Percentiles rank a stretch among this genome's conserved stretches.
phyloP scores from a whole-genome alignment of 2,888 invertebrate genomes.

The Drosophila quinaria region DNA sequence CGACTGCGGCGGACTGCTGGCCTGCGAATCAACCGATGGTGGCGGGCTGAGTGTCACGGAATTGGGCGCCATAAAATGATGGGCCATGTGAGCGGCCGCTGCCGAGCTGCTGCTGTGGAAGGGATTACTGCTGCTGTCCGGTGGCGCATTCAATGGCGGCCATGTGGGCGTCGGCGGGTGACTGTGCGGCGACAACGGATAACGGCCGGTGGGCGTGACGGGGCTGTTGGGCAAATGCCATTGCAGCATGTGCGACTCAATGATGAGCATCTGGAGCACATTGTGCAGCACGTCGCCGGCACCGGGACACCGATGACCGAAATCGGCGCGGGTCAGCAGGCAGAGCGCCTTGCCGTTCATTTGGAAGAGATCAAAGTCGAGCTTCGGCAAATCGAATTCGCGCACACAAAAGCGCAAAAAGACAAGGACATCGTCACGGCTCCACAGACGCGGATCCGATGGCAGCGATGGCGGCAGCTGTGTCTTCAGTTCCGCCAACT shows the following conservation, averaged over 20 bases:
- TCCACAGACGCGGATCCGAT: constrained; percentile 95
- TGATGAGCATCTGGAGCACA: constrained; percentile 94
- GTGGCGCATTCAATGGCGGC: constrained; percentile 87
- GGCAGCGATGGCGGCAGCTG: constrained; percentile 94
- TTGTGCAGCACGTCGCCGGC: constrained; percentile 98
- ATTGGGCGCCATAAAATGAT: constrained; percentile 92
- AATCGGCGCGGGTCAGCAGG: constrained; percentile 94
- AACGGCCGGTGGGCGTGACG: constrained; percentile 93
- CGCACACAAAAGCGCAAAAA: constrained; percentile 96
- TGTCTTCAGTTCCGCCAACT: constrained; percentile 93
- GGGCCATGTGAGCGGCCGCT: constrained; percentile 86
- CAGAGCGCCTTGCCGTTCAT: constrained; percentile 99
- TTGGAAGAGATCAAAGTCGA: constrained; percentile 97
- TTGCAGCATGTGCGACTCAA: constrained; percentile 92
- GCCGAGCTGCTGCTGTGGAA: constrained; percentile 85
- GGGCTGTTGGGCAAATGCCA: constrained; percentile 93
- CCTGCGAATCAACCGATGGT: constrained; percentile 94
- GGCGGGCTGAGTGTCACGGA: constrained; percentile 96
- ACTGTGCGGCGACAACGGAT: constrained; percentile 92
- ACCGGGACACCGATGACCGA: constrained; percentile 96
- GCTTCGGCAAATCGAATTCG: constrained; percentile 95
- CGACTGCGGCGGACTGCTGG: constrained; percentile 94
- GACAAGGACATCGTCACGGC: constrained; percentile 94
- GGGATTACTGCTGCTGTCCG: constrained; percentile 83
- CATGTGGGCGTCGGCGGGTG: constrained; percentile 93